Conservation (phyloP, 2,888 invertebrate genomes). For the Notodonta ziczac region DNA sequence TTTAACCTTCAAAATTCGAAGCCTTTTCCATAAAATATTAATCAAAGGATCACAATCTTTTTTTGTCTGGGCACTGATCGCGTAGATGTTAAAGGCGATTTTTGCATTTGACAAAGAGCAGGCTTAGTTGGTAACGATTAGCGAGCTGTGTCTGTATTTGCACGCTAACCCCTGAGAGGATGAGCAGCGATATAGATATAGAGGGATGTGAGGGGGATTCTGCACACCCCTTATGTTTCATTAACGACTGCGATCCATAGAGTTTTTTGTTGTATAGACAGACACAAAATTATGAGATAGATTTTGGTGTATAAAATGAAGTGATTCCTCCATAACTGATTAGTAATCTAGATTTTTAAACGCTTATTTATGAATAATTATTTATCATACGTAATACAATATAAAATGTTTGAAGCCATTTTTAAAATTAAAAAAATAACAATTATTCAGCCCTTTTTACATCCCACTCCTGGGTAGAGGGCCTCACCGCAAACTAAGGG, state of each 20-base stretch:
- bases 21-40: too few species aligned
- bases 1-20: too few species aligned
- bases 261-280: constrained; percentile 44
- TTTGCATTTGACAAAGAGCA: constrained; percentile 13
- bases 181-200: constrained; percentile 61
- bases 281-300: background rate
- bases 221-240: constrained; percentile 82
- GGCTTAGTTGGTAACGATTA: constrained; percentile 55
- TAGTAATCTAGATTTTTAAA: too few species aligned
- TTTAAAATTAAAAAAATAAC: too few species aligned
- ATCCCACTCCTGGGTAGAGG: too few species aligned
- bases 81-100: background rate
- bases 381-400: too few species aligned
- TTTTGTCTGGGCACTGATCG: background rate
- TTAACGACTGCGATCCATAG: constrained; percentile 71
- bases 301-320: too few species aligned
- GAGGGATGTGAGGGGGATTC: constrained; percentile 64
- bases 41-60: background rate
- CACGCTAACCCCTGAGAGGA: constrained; percentile 56
- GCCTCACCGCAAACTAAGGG: too few species aligned
- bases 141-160: constrained; percentile 62
- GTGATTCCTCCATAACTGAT: too few species aligned
- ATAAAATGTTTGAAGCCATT: too few species aligned
- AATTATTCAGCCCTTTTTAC: too few species aligned
- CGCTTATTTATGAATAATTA: too few species aligned